Conservation (phyloP, 2,113 vertebrate species). For the Chloropsis hardwickii region DNA sequence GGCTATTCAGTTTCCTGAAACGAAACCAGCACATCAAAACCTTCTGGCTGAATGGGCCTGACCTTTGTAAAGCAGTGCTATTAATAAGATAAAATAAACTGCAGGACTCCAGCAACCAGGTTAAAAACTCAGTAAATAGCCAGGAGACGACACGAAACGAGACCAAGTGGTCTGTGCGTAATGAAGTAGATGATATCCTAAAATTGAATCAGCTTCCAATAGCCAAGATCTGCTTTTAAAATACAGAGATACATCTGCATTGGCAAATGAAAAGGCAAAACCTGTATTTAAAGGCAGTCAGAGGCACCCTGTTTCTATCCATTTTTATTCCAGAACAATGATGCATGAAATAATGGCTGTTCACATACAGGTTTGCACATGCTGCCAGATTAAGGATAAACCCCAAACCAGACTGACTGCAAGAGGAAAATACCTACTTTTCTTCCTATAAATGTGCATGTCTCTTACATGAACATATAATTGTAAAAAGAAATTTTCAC, state of each 20-base stretch:
- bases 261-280: not conserved
- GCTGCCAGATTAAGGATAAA: not conserved
- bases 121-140: not conserved
- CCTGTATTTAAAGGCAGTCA: not conserved
- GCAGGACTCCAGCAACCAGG: not conserved
- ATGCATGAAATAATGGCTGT: not conserved
- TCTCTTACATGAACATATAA: not conserved
- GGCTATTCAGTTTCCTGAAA: not conserved
- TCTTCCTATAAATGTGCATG: not conserved
- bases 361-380: not conserved
- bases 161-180: not conserved
- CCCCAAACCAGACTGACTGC: not conserved
- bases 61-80: not conserved
- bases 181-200: not conserved
- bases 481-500: not conserved
- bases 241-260: not conserved
- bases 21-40: not conserved
- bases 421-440: not conserved
- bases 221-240: not conserved
- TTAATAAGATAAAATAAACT: constrained; percentile 18
- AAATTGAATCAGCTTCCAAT: not conserved
- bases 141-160: not conserved
- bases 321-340: not conserved
- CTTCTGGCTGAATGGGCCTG: not conserved
- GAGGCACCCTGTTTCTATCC: not conserved